These are phyloP conservation scores for Talpa occidentalis DNA, from an alignment of 2,113 vertebrate species.

Conservation along the genomic window DNA sequence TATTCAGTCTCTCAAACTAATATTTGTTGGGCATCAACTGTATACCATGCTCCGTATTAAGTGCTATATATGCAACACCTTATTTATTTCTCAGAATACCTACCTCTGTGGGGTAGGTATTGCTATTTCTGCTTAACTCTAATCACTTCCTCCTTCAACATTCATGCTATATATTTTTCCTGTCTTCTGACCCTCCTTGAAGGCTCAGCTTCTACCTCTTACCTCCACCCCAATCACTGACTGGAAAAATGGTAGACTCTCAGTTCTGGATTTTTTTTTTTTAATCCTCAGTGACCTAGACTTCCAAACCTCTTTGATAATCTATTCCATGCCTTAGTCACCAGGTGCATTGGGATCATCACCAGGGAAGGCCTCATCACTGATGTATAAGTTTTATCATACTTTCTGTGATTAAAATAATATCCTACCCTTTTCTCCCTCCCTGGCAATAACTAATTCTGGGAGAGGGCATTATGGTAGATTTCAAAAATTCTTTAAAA, in stretches of 20 bases:
- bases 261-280: conserved; percentile 4
- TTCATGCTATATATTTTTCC: background rate
- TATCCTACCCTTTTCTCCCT: background rate
- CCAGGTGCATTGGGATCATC: background rate
- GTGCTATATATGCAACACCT: background rate
- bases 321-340: background rate
- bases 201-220: background rate
- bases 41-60: background rate
- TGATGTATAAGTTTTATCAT: background rate
- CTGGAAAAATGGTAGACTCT: background rate
- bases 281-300: background rate
- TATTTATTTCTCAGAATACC: background rate
- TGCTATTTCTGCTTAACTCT: background rate
- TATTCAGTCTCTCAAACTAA: background rate
- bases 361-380: background rate
- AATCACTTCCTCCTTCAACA: background rate
- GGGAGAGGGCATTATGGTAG: background rate
- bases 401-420: background rate
- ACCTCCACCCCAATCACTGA: background rate
- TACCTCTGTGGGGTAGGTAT: background rate
- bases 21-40: background rate
- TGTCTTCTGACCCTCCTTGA: background rate
- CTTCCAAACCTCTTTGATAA: background rate
- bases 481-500: conserved; percentile 53
- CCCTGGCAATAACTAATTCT: background rate